Evolutionary conservation across 2,113 vertebrate genomes (phyloP), one percentile per base, ranked within the genome.

Genomic region (Pitta sordida): DNA sequence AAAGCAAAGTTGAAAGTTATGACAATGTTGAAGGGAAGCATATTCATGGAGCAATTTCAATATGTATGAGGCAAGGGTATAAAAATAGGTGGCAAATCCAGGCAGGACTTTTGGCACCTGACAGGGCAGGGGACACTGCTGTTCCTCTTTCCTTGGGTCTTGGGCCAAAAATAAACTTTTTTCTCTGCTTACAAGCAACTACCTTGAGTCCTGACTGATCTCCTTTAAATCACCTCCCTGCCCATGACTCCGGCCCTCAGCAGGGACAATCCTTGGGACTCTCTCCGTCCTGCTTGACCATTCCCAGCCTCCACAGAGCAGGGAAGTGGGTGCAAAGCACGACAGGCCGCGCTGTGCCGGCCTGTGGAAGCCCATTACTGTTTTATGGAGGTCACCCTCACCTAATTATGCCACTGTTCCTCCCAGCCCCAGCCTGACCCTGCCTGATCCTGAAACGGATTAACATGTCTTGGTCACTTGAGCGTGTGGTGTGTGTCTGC

Each of bases 371-470:
- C 95, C 90, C 84, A 75, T 81, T 79, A 73, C 80, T 14, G 86
- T 79, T 95, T 93, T 92, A 95, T 95, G 80, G 93, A 93, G 94
- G 92, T 97, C 92, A 93, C 86, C 88, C 94, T 96, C 91, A 92
- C 95, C 96, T 94, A 78, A 94, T 92, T 84, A 86, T 39, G 86
- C 59, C 87, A 86, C 74, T 84, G 96, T 91, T 88, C 63, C 84
- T 92, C 44, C 86, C 86, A 87, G 93, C 89, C 94, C 76, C 13
- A 44, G 86, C 36, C 74, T 96, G 95, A 96, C 95, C 95, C 94
- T 60, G 41, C n/a, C 83, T 73, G 46, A 83, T 94, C 82, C 93
- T 20, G 78, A 64, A 19, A 55, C 24, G 94, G 88, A 90, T 94
- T 83, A 96, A 90, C 91, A 64, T 48, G 77, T 78, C 92, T 70